Evolutionary conservation across 2,888 invertebrate genomes (phyloP).

Genomic region (Liopterus haemorrhoidalis): DNA sequence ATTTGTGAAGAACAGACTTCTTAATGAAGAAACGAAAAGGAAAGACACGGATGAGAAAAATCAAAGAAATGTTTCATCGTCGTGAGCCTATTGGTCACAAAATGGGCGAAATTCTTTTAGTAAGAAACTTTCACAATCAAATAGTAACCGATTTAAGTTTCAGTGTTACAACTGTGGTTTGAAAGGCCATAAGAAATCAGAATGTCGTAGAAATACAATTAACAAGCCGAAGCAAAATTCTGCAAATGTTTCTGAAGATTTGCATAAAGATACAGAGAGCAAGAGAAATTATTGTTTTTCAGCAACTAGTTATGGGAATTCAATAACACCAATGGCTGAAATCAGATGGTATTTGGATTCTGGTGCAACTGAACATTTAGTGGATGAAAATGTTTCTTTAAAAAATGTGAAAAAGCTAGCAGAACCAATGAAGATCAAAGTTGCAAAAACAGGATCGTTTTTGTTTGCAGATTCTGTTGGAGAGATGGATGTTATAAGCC

Average conservation of each 20-base stretch:
- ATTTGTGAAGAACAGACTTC: slow-evolving; percentile 30
- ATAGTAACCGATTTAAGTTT: too few relatives aligned
- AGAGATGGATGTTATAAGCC: neutral
- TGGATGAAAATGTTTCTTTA: slow-evolving; percentile 14
- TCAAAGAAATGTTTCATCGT: too few relatives aligned
- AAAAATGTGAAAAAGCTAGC: slow-evolving; percentile 26
- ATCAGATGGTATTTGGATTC: slow-evolving; percentile 34
- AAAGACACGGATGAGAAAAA: slow-evolving; percentile 14
- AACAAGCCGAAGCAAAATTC: neutral
- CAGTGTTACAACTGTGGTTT: neutral
- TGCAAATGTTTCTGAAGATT: too few relatives aligned
- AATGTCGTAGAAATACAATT: neutral
- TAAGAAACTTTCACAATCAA: too few relatives aligned
- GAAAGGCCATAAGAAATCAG: neutral
- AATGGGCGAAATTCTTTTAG: too few relatives aligned
- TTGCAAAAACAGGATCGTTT: slow-evolving; percentile 29
- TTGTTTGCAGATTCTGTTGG: neutral
- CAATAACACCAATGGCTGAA: neutral
- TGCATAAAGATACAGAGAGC: neutral
- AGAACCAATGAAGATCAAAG: slow-evolving; percentile 34
- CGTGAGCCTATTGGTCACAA: too few relatives aligned
- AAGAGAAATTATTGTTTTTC: neutral
- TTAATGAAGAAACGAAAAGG: slow-evolving; percentile 31
- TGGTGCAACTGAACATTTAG: slow-evolving; percentile 32
- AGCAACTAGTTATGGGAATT: neutral